phyloP scores from a whole-genome alignment of 2,797 vertebrate species.

The Adrianichthys oophorus region DNA sequence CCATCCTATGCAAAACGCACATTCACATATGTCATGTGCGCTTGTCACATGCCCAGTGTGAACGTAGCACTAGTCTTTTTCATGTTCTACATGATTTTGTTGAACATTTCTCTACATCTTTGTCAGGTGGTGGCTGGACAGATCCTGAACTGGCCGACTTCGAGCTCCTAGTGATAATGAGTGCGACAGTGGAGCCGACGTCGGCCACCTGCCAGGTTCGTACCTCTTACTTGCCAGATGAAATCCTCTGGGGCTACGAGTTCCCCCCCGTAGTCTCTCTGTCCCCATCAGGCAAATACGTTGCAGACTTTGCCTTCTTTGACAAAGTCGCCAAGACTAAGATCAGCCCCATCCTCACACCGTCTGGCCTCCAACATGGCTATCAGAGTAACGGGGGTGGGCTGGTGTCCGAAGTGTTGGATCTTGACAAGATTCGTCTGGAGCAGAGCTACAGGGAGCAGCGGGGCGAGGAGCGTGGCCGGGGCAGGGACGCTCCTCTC shows the following conservation, averaged over 20 bases:
- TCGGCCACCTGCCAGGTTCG: slow-evolving; percentile 96
- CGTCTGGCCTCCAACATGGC: slow-evolving; percentile 48
- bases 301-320: slow-evolving; percentile 94
- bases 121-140: slow-evolving; percentile 74
- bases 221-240: slow-evolving; percentile 95
- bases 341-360: slow-evolving; percentile 73
- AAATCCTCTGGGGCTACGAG: slow-evolving; percentile 98
- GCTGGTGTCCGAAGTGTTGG: slow-evolving; percentile 65
- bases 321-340: slow-evolving; percentile 90
- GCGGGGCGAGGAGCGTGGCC: slow-evolving; percentile 68
- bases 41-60: too few relatives aligned
- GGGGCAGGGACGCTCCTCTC: slow-evolving; percentile 66
- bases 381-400: slow-evolving; percentile 63
- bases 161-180: slow-evolving; percentile 93
- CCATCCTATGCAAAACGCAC: too few relatives aligned
- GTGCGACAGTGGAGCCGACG: slow-evolving; percentile 93
- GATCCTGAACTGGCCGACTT: slow-evolving; percentile 85
- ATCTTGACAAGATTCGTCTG: slow-evolving; percentile 87
- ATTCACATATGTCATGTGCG: too few relatives aligned
- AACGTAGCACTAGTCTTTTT: too few relatives aligned
- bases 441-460: slow-evolving; percentile 87
- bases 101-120: slow-evolving; percentile 20
- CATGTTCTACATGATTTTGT: too few relatives aligned
- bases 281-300: slow-evolving; percentile 90
- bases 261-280: slow-evolving; percentile 93